Conservation (phyloP, 2,113 vertebrate genomes). For the Anser brachyrhynchus region DNA sequence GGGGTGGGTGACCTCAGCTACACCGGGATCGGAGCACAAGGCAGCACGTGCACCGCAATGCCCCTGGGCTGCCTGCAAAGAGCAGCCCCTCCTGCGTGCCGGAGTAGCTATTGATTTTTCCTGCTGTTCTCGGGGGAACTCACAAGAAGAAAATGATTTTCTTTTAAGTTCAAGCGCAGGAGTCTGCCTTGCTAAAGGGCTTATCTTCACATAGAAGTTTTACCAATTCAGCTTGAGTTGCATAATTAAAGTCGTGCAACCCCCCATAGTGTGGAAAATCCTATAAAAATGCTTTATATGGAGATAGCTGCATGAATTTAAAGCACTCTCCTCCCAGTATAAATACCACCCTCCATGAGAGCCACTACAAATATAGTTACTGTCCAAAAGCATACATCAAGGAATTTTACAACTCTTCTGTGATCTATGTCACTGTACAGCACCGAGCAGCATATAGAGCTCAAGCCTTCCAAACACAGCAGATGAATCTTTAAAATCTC, state of each 20-base stretch:
- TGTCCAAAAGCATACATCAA: conserved; percentile 41
- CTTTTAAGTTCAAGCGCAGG: conserved; percentile 10
- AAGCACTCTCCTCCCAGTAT: background rate
- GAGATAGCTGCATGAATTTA: conserved; percentile 7
- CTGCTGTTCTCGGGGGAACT: background rate
- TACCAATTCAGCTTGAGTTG: background rate
- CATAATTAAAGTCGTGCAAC: background rate
- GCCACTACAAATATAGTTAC: conserved; percentile 2
- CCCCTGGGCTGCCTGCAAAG: background rate
- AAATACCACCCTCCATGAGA: conserved; percentile 5
- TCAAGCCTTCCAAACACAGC: background rate
- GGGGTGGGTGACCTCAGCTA: background rate
- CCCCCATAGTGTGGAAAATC: conserved; percentile 1
- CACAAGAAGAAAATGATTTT: conserved; percentile 26
- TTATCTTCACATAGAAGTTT: background rate
- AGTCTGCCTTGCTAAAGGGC: conserved; percentile 45
- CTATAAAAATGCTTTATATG: conserved; percentile 36
- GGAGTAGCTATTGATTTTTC: background rate
- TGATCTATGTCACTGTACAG: background rate
- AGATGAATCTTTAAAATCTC: conserved; percentile 26
- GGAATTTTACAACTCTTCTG: conserved; percentile 24
- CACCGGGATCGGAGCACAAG: background rate
- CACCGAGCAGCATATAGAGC: background rate
- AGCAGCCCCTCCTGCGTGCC: background rate
- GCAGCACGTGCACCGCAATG: fast-evolving